Evolutionary conservation across 2,888 invertebrate genomes (phyloP).

Genomic region (Drosophila aldrichi): DNA sequence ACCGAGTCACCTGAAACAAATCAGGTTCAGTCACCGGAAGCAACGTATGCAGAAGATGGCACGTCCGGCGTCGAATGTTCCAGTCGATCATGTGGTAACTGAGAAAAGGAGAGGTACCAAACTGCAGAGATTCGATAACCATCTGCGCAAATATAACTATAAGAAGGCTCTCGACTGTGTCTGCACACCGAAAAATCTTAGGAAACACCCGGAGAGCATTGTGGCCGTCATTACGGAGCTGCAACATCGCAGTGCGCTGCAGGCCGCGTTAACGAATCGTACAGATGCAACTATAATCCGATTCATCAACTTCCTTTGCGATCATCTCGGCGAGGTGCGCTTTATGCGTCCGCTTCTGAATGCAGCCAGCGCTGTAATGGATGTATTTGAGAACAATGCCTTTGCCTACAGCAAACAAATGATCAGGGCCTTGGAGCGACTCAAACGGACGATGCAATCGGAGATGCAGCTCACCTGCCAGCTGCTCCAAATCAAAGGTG

Average conservation of each 20-base stretch:
- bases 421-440: constrained; percentile 87
- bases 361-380: constrained; percentile 90
- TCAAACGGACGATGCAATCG: constrained; percentile 88
- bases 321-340: constrained; percentile 90
- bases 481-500: constrained; percentile 89
- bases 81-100: constrained; percentile 87
- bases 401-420: constrained; percentile 88
- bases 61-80: background rate
- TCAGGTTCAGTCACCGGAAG: constrained; percentile 13
- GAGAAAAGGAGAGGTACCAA: constrained; percentile 75
- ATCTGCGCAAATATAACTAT: constrained; percentile 92
- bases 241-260: constrained; percentile 92
- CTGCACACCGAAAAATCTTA: constrained; percentile 87
- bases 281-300: constrained; percentile 88
- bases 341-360: constrained; percentile 91
- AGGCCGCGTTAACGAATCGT: constrained; percentile 90
- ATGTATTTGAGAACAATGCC: constrained; percentile 90
- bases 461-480: constrained; percentile 90
- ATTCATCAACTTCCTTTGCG: constrained; percentile 91
- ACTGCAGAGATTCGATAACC: constrained; percentile 87
- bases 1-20: constrained; percentile 80
- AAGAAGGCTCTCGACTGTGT: constrained; percentile 92
- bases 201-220: constrained; percentile 90
- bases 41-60: background rate
- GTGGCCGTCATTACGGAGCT: constrained; percentile 94